Conservation (phyloP, 2,113 vertebrate genomes). For the Bujurquina vittata region DNA sequence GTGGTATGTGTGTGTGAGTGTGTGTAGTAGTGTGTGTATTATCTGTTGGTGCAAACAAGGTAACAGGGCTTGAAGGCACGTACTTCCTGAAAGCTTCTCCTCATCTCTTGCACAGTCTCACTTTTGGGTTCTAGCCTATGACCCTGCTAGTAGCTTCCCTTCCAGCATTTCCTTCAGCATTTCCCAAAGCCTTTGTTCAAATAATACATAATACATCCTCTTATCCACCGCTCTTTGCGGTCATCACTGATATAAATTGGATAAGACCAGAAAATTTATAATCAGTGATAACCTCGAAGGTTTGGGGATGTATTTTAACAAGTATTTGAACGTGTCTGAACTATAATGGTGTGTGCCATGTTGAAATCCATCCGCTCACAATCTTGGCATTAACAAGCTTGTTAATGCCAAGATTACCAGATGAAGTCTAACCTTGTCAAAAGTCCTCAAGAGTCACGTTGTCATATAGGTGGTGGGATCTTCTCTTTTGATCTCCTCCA, state of each 20-base stretch:
- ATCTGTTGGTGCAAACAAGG: constrained; percentile 76
- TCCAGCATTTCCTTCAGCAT: constrained; percentile 34
- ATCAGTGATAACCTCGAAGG: constrained; percentile 59
- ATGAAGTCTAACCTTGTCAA: background rate
- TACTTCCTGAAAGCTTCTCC: constrained; percentile 55
- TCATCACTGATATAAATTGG: constrained; percentile 51
- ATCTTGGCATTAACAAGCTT: constrained; percentile 28
- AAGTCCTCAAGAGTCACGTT: background rate
- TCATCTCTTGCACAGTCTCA: constrained; percentile 61
- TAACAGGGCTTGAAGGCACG: constrained; percentile 70
- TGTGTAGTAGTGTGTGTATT: background rate
- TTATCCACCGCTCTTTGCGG: constrained; percentile 30
- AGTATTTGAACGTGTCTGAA: constrained; percentile 64
- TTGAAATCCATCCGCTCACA: constrained; percentile 28
- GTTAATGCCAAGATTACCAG: background rate
- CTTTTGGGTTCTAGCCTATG: constrained; percentile 52
- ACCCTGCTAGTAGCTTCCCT: constrained; percentile 32
- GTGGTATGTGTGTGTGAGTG: background rate
- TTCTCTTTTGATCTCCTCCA: background rate
- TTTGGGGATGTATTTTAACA: constrained; percentile 60
- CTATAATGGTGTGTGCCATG: constrained; percentile 66
- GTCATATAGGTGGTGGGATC: constrained; percentile 7
- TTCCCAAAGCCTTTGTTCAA: constrained; percentile 54
- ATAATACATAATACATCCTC: constrained; percentile 62
- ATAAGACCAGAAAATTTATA: constrained; percentile 31